Evolutionary conservation across 1,140 invertebrate species (phyloP).

Genomic region (Ptiloglossa arizonensis): DNA sequence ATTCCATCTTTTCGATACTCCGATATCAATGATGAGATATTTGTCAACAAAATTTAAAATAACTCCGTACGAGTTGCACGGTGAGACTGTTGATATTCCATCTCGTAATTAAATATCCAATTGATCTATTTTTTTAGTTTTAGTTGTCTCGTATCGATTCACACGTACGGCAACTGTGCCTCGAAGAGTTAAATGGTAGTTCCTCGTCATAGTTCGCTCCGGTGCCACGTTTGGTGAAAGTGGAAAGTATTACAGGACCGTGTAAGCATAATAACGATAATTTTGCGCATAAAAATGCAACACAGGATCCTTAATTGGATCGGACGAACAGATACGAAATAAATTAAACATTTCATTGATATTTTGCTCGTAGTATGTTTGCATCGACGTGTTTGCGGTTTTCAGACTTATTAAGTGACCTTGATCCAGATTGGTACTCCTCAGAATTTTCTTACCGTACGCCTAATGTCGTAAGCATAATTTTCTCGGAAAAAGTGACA

Average conservation of each 20-base stretch:
- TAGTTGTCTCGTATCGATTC: no score
- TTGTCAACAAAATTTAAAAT: no score
- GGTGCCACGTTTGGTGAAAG: neutral
- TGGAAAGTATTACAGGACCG: neutral
- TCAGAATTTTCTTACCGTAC: neutral
- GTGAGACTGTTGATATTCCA: no score
- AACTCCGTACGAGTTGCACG: no score
- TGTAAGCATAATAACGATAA: neutral
- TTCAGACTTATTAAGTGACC: neutral
- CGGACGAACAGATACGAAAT: neutral
- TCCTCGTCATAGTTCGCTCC: neutral
- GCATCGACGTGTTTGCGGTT: neutral
- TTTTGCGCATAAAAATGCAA: neutral
- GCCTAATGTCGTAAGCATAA: neutral
- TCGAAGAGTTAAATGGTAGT: neutral
- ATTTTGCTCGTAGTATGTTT: neutral
- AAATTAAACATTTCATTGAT: neutral
- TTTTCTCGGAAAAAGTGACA: no score
- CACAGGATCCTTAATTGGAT: neutral
- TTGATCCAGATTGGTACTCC: neutral
- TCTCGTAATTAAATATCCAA: no score
- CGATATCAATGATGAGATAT: no score
- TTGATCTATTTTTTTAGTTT: no score
- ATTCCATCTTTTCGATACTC: no score
- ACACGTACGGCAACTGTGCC: no score